Evolutionary conservation across 2,113 vertebrate genomes (phyloP), one percentile per base, ranked within the genome.

Genomic region (Kobus ellipsiprymnus): DNA sequence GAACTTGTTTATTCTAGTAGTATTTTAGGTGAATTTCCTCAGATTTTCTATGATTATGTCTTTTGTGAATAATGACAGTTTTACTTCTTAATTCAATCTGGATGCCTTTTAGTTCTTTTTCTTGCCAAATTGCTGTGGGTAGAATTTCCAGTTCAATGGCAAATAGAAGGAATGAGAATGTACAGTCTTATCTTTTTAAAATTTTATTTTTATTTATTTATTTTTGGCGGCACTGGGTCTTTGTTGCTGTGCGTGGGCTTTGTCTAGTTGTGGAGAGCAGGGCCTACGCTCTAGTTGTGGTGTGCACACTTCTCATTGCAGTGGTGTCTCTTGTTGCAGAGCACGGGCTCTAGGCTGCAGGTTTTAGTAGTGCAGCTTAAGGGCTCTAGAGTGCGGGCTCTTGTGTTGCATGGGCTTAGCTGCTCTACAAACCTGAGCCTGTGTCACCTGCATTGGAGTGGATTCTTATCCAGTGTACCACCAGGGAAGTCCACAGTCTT

Each of bases 11-110:
- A 55, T 87, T 44, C 36, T 59, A 33, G 59, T 54, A 82, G 78
- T 67, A 83, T 78, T 89, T 91, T 62, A 33, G 80, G 30, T 80
- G 86, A 88, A 50, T 85, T 85, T 46, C 36, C 54, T 88, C 87
- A 57, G 57, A 67, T 80, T 94, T 87, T 67, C 55, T 95, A 13
- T 10, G 90, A 77, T 19, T 77, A 44, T 87, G 21, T 80, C n/a
- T n/a, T 90, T 77, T 93, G 44, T 97, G 64, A 94, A 96, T 96
- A 97, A 97, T 96, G 50, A 30, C 25, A 81, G 15, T 97, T 95
- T 91, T 87, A 83, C 29, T 90, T 91, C 19, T 87, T 96, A 36
- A 67, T 96, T 87, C 44, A 91, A 3, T 67, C 4, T 36, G 54
- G 15, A 60, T 78, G 78, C 36, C 19, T 92, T 94, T 57, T 90